Base-by-base conservation (phyloP, 2,113 vertebrate genomes). In the Trichomycterus rosablanca region DNA sequence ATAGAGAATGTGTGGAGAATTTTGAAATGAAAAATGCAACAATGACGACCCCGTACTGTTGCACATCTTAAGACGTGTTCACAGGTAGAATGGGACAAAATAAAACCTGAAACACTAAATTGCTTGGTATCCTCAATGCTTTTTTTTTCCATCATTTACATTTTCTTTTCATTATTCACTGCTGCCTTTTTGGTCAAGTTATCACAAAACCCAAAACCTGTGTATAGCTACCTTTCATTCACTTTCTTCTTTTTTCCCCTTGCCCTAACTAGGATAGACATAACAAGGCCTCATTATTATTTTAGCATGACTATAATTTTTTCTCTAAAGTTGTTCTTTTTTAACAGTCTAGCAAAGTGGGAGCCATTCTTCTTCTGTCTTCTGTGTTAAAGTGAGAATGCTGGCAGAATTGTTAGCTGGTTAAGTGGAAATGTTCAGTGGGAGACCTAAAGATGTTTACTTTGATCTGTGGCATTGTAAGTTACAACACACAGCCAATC, bases 171-270 rank as follows among this genome's bases (percentile, higher is more conserved):
- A n/a, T n/a, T n/a, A n/a, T n/a, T n/a, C n/a, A n/a, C n/a, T n/a
- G n/a, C 59, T 71, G 59, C 71, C 28, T 30, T 61, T 74, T 49
- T 70, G 77, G 70, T 78, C 72, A 77, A 57, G 57, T 72, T 80
- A 73, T 24, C 71, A 68, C 66, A 61, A 70, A 63, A 23, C 42
- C 22, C 15, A n/a, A 68, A 53, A 73, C 51, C 69, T 59, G 55
- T 26, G 35, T 70, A 75, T 66, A 51, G 72, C 59, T 73, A 26
- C 55, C 54, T 73, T 74, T 64, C 59, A 69, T 63, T 66, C 15
- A 28, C 51, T 24, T 39, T 16, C 16, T 56, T 60, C 45, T 74
- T 60, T 67, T 62, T 59, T 61, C 77, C 72, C 76, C 63, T 77
- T 74, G 64, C 67, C 40, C 74, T 59, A 58, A 44, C 19, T 28